phyloP scores from a whole-genome alignment of 2,797 vertebrate species.

The Pipistrellus kuhlii region DNA sequence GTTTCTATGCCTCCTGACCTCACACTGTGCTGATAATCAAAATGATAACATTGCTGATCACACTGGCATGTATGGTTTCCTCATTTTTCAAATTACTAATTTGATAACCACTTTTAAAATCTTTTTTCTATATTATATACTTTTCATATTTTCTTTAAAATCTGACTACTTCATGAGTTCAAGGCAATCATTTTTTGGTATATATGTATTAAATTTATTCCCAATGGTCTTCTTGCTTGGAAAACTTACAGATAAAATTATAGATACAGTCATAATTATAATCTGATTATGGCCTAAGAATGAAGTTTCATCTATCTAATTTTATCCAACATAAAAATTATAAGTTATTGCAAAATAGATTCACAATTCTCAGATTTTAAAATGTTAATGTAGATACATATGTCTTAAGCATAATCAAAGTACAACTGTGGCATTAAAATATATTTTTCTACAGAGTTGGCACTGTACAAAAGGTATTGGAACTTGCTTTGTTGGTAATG shows the following conservation, averaged over 20 bases:
- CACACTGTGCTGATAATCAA: neutral
- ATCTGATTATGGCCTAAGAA: neutral
- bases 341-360: neutral
- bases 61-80: too few species aligned
- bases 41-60: too few species aligned
- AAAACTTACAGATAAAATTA: neutral
- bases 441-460: neutral
- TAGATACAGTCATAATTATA: neutral
- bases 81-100: slow-evolving; percentile 30
- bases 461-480: neutral
- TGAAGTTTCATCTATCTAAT: neutral
- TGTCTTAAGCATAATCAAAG: neutral
- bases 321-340: neutral
- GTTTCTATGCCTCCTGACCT: neutral
- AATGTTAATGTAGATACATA: neutral
- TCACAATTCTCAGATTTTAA: slow-evolving; percentile 3
- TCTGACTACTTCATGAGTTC: neutral
- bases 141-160: neutral
- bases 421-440: neutral
- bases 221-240: neutral
- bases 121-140: neutral
- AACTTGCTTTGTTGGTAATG: neutral
- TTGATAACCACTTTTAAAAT: neutral
- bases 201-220: neutral
- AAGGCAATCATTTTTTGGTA: neutral